Evolutionary conservation across 2,797 vertebrate species (phyloP).

Genomic region (Catharus ustulatus): DNA sequence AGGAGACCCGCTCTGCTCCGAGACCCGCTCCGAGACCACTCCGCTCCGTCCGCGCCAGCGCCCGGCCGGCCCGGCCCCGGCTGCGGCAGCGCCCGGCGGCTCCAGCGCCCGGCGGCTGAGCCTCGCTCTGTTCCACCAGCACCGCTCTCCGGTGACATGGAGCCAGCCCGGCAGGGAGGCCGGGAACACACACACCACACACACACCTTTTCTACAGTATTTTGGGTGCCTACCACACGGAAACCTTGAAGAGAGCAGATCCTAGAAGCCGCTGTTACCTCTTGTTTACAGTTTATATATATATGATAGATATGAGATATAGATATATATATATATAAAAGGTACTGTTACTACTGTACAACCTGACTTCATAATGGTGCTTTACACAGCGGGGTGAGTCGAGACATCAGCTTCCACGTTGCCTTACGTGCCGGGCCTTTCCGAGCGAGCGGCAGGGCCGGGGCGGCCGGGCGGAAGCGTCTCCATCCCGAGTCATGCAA

Average conservation of each 20-base stretch:
- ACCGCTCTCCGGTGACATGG: conserved; percentile 73
- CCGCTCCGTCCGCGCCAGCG: not conserved
- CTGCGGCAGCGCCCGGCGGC: conserved; percentile 28
- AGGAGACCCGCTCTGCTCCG: conserved; percentile 21
- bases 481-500: conserved; percentile 74
- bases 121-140: conserved; percentile 76
- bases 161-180: conserved; percentile 71
- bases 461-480: conserved; percentile 52
- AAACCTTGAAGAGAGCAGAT: conserved; percentile 89
- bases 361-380: conserved; percentile 96
- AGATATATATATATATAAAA: conserved; percentile 88
- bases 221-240: conserved; percentile 87
- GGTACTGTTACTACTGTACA: conserved; percentile 99
- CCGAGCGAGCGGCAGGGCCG: conserved; percentile 38
- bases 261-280: conserved; percentile 90
- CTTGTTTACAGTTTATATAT: conserved; percentile 98
- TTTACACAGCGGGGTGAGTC: conserved; percentile 85
- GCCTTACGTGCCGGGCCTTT: conserved; percentile 83
- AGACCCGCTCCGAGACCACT: not conserved
- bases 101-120: conserved; percentile 80
- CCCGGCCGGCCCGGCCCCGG: not conserved
- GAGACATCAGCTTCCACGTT: conserved; percentile 90
- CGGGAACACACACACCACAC: conserved; percentile 65
- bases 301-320: conserved; percentile 79
- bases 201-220: conserved; percentile 86